Evolutionary conservation across 2,113 vertebrate genomes (phyloP).

Genomic region (Heterotis niloticus): DNA sequence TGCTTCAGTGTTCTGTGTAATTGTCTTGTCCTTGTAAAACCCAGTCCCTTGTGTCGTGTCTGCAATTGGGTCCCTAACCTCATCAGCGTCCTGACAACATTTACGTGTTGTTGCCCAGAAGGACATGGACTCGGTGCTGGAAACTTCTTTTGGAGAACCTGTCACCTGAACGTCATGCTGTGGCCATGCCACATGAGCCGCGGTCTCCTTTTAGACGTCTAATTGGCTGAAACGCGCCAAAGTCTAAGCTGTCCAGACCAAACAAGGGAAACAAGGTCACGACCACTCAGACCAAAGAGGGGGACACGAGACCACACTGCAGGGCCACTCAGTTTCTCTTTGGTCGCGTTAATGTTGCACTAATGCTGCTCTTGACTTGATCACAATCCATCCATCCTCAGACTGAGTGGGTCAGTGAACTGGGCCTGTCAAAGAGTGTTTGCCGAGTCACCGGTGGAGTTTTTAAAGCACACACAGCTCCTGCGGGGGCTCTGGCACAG

Average conservation of each 20-base stretch:
- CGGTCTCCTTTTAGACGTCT: neutral
- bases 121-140: neutral
- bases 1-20: too few relatives aligned
- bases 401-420: neutral
- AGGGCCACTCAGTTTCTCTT: neutral
- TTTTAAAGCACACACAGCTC: neutral
- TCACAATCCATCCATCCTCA: neutral
- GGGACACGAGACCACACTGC: neutral
- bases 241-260: neutral
- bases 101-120: too few relatives aligned
- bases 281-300: too few relatives aligned
- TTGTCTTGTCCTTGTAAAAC: too few relatives aligned
- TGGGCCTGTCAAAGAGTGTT: neutral
- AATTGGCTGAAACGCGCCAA: neutral
- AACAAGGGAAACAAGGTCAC: neutral
- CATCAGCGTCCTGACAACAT: too few relatives aligned
- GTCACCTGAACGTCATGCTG: constrained; percentile 18
- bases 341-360: neutral
- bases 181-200: neutral
- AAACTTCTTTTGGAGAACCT: neutral
- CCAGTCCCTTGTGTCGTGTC: too few relatives aligned
- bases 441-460: neutral
- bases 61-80: too few relatives aligned
- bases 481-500: neutral
- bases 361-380: neutral